Conservation (phyloP, 2,113 vertebrate species). For the Odocoileus virginianus region DNA sequence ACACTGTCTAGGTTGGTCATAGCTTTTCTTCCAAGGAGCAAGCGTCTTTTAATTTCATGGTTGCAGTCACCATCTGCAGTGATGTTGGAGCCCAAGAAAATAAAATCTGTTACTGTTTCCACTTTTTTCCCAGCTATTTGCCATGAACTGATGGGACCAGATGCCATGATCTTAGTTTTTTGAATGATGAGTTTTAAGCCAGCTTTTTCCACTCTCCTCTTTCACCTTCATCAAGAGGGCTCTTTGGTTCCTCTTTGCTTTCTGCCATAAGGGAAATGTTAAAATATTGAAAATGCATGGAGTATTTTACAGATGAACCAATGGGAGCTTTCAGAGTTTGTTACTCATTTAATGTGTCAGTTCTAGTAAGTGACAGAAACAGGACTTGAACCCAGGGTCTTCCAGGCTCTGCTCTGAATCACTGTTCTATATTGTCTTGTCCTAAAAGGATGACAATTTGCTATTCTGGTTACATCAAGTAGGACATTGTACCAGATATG, state of each 20-base stretch:
- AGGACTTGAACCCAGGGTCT: not conserved
- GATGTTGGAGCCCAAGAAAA: not conserved
- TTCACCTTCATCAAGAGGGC: not conserved
- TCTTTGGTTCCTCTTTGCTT: not conserved
- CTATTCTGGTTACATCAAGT: constrained; percentile 72
- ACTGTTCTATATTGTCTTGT: not conserved
- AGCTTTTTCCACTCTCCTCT: not conserved
- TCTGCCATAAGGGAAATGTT: not conserved
- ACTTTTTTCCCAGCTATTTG: not conserved
- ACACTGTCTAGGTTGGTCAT: not conserved
- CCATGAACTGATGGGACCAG: not conserved
- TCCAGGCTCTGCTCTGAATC: not conserved
- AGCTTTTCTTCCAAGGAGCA: not conserved
- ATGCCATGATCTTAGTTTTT: not conserved
- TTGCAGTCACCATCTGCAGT: not conserved
- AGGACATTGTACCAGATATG: constrained; percentile 64
- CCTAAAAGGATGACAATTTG: constrained; percentile 62
- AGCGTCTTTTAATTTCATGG: not conserved
- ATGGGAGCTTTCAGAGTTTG: constrained; percentile 37
- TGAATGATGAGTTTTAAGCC: not conserved
- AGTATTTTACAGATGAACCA: constrained; percentile 12
- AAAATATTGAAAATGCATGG: constrained; percentile 50
- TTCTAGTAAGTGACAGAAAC: not conserved
- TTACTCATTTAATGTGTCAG: not conserved
- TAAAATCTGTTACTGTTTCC: not conserved